Percentiles rank a stretch among this genome's conserved stretches.
These are phyloP conservation scores for Rhynchophorus ferrugineus DNA, from an alignment of 1,140 invertebrate genomes.

Conservation along the genomic window DNA sequence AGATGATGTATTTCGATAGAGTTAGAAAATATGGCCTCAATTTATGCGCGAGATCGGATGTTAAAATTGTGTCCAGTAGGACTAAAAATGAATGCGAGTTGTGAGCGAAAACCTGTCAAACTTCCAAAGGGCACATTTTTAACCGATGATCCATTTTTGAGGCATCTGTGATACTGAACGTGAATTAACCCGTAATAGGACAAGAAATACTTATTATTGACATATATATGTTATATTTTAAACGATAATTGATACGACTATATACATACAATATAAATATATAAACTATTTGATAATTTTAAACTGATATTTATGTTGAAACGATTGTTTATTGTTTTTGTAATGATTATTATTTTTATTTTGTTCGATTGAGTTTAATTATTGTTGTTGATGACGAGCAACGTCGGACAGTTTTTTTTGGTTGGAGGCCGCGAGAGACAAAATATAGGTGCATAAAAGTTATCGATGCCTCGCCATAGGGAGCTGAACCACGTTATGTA, in stretches of 20 bases:
- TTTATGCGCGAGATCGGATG: no score
- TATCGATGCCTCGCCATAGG: neutral
- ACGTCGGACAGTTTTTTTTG: neutral
- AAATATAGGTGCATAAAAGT: constrained; percentile 19
- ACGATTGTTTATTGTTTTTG: neutral
- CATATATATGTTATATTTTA: no score
- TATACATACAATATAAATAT: constrained; percentile 2
- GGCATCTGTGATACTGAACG: constrained; percentile 17
- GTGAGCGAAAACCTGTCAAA: constrained; percentile 14
- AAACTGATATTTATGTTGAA: no score
- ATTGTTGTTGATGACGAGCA: neutral
- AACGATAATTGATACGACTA: constrained; percentile 13
- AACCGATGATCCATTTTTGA: constrained; percentile 2
- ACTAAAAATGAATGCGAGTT: constrained; percentile 19
- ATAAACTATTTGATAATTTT: no score
- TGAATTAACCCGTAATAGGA: neutral
- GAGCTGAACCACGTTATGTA: no score
- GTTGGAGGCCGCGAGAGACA: constrained; percentile 5
- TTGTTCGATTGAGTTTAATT: neutral
- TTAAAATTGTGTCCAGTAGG: constrained; percentile 10
- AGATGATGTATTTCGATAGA: no score
- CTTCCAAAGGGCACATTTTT: constrained; percentile 10
- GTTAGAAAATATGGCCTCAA: no score
- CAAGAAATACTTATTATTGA: constrained; percentile 1
- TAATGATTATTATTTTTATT: neutral